Evolutionary conservation across 2,113 vertebrate genomes (phyloP).

Genomic region (Uria aalge): DNA sequence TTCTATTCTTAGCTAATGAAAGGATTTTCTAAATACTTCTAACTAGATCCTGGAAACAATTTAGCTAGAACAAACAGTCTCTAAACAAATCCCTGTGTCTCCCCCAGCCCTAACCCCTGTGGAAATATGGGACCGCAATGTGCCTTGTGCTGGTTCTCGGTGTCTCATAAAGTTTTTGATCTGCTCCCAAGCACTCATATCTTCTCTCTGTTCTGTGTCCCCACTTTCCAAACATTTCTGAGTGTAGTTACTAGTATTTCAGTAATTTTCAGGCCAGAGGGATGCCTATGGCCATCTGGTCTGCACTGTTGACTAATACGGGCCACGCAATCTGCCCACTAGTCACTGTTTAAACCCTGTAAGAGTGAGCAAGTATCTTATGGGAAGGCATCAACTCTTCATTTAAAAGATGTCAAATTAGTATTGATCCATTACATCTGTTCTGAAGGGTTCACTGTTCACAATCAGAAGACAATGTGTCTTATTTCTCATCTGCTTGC

Average conservation of each 20-base stretch:
- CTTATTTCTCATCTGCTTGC: not conserved
- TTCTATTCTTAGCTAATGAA: not conserved
- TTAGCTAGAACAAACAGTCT: not conserved
- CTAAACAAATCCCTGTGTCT: not conserved
- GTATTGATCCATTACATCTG: not conserved
- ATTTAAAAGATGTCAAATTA: not conserved
- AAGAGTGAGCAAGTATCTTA: not conserved
- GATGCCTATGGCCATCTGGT: not conserved
- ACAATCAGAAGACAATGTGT: not conserved
- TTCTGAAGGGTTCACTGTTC: not conserved
- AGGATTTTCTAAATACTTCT: not conserved
- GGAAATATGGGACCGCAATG: not conserved
- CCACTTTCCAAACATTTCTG: not conserved
- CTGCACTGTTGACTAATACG: not conserved
- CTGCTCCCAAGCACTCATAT: not conserved
- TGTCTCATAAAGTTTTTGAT: not conserved
- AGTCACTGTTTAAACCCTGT: not conserved
- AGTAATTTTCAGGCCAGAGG: not conserved
- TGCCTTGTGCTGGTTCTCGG: not conserved
- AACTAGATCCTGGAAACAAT: not conserved
- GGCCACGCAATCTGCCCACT: fast-evolving
- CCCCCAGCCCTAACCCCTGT: not conserved
- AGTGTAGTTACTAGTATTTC: not conserved
- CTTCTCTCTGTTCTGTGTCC: not conserved
- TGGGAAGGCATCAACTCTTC: not conserved